phyloP scores from a whole-genome alignment of 2,888 invertebrate species.

The Chrysolina haemoptera region DNA sequence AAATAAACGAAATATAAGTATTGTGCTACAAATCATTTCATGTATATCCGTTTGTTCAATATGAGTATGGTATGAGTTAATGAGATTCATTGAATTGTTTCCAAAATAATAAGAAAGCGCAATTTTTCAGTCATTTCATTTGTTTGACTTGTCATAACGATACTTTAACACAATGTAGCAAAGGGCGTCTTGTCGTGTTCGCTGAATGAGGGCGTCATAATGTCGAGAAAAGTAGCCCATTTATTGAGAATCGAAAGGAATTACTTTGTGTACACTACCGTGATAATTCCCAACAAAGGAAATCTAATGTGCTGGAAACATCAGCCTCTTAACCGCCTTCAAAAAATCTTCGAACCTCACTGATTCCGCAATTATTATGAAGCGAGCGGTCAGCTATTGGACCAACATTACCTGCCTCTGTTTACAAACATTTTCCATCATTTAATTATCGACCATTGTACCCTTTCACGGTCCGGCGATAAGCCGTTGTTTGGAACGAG shows the following conservation, averaged over 20 bases:
- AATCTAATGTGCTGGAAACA: slow-evolving; percentile 15
- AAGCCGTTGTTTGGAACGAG: slow-evolving; percentile 35
- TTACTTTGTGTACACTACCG: not conserved
- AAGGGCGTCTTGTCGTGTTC: too few species aligned
- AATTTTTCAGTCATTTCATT: too few species aligned
- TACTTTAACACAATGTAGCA: too few species aligned
- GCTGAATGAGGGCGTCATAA: too few species aligned
- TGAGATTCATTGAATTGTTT: too few species aligned
- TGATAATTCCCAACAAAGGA: not conserved
- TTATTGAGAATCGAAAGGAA: not conserved
- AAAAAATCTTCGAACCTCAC: not conserved
- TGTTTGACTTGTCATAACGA: too few species aligned
- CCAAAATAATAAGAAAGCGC: too few species aligned
- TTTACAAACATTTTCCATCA: slow-evolving; percentile 43
- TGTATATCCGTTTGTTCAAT: too few species aligned
- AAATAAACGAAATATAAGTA: too few species aligned
- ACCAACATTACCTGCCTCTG: slow-evolving; percentile 35
- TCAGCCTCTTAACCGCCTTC: slow-evolving; percentile 8
- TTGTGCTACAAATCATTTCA: too few species aligned
- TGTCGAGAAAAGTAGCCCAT: too few species aligned
- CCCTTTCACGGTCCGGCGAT: slow-evolving; percentile 32
- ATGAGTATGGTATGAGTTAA: too few species aligned
- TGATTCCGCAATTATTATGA: slow-evolving; percentile 17
- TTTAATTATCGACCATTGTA: slow-evolving; percentile 40
- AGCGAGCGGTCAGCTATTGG: slow-evolving; percentile 20